A percentile compares a stretch with the other conserved stretches of the same genome.
Evolutionary conservation across 2,797 vertebrate species (phyloP).

Genomic region (Molossus alvarezi): DNA sequence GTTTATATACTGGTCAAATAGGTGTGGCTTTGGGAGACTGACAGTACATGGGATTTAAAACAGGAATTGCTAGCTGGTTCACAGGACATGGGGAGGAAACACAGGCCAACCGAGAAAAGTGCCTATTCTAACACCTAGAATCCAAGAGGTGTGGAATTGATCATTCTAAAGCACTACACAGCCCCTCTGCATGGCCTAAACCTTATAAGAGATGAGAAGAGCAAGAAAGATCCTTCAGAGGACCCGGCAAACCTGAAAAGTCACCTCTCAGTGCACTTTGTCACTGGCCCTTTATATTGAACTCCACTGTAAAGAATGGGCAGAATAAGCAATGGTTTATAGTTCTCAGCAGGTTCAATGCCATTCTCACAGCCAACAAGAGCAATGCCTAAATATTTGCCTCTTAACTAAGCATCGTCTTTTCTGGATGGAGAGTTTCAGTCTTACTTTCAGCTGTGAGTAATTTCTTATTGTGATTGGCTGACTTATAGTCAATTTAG

Average conservation of each 20-base stretch:
- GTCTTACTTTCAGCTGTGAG: slow-evolving; percentile 81
- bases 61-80: slow-evolving; percentile 50
- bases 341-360: background rate
- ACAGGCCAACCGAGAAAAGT: background rate
- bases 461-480: slow-evolving; percentile 79
- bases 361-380: slow-evolving; percentile 17
- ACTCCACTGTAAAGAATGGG: background rate
- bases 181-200: background rate
- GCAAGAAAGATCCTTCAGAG: slow-evolving; percentile 45
- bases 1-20: background rate
- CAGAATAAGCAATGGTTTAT: background rate
- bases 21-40: background rate
- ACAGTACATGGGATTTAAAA: background rate
- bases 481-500: slow-evolving; percentile 81
- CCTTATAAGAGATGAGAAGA: background rate
- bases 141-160: background rate
- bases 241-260: background rate
- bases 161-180: background rate
- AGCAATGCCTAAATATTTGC: background rate
- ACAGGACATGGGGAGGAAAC: background rate
- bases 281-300: background rate
- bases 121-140: slow-evolving; percentile 9
- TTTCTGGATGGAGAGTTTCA: slow-evolving; percentile 59
- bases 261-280: slow-evolving; percentile 25
- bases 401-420: slow-evolving; percentile 1